These are phyloP conservation scores for Psittacula echo DNA, from an alignment of 2,797 vertebrate genomes.

Conservation along the genomic window DNA sequence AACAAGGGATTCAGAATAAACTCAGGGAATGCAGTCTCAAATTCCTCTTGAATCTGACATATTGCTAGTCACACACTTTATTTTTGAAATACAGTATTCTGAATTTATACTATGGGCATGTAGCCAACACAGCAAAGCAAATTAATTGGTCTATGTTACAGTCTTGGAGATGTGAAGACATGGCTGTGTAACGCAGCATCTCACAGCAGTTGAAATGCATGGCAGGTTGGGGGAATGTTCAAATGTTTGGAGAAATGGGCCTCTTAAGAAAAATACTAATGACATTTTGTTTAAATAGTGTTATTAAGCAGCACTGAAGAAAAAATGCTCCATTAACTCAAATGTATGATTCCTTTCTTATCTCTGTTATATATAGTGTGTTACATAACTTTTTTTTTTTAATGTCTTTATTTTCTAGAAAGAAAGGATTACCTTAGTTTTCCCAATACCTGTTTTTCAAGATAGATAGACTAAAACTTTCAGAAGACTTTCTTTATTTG, in stretches of 20 bases:
- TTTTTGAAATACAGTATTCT: background rate
- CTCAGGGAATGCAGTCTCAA: background rate
- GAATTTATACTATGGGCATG: background rate
- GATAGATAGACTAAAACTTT: background rate
- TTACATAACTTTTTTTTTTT: background rate
- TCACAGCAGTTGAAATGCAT: fast-evolving
- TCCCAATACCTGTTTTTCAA: background rate
- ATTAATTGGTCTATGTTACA: background rate
- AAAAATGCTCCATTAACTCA: background rate
- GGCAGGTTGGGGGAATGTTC: fast-evolving
- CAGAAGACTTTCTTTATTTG: background rate
- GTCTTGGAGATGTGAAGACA: background rate
- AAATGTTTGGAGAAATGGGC: background rate
- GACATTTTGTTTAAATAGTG: background rate
- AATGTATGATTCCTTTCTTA: background rate
- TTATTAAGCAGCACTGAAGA: background rate
- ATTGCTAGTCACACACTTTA: background rate
- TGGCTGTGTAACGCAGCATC: fast-evolving
- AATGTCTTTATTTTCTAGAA: background rate
- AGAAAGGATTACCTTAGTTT: background rate
- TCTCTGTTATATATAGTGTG: fast-evolving
- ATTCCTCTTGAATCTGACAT: background rate
- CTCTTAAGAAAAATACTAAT: background rate
- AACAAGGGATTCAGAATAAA: background rate
- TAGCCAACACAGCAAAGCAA: background rate